These are phyloP conservation scores for Neodon shergylaensis DNA, from an alignment of 2,113 vertebrate species.

Conservation along the genomic window DNA sequence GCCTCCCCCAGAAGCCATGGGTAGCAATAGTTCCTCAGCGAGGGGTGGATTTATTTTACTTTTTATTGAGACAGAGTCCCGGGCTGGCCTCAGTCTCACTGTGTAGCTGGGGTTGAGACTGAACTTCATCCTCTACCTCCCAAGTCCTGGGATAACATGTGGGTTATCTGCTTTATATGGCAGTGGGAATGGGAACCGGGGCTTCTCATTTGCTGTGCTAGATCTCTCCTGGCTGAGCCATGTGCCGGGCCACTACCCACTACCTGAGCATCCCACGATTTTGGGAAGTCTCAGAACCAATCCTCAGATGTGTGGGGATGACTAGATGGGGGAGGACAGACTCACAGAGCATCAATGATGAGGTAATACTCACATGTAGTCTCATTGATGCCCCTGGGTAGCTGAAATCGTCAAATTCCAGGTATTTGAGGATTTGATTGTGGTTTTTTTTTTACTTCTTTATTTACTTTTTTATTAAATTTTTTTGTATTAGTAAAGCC, in stretches of 20 bases:
- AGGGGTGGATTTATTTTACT: neutral
- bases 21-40: neutral
- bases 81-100: neutral
- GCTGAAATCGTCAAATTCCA: neutral
- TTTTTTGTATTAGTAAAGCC: neutral
- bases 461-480: too few species aligned
- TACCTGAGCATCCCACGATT: neutral
- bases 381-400: neutral
- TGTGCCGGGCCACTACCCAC: neutral
- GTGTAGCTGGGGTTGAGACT: neutral
- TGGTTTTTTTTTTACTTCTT: neutral
- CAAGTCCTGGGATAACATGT: neutral
- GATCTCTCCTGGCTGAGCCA: neutral
- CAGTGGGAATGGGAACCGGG: neutral
- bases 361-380: conserved; percentile 12
- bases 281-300: neutral
- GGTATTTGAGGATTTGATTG: neutral
- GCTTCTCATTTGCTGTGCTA: neutral
- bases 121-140: neutral
- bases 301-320: neutral
- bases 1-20: neutral
- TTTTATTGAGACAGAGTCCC: neutral
- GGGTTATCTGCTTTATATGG: neutral
- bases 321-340: neutral
- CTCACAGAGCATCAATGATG: neutral